Evolutionary conservation across 2,797 vertebrate species (phyloP).

Genomic region (Sebastes kiyomatsui): DNA sequence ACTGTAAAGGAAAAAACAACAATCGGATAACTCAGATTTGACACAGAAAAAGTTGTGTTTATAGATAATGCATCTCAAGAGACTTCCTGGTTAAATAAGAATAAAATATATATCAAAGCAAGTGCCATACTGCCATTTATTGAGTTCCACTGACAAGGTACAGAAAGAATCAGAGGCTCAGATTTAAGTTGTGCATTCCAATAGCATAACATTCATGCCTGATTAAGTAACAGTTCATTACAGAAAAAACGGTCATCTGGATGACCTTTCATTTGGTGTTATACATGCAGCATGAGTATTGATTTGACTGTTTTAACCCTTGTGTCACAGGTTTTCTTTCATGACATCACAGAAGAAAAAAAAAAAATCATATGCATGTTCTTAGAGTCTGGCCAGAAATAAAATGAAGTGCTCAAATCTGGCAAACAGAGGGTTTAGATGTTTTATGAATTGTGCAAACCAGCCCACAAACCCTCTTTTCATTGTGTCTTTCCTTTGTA

Average conservation of each 20-base stretch:
- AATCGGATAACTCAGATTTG: background rate
- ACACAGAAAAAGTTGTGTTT: background rate
- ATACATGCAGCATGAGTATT: conserved; percentile 10
- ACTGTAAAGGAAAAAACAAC: background rate
- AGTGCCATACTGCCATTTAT: conserved; percentile 51
- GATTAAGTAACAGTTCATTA: conserved; percentile 40
- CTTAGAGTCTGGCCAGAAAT: background rate
- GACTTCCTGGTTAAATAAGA: background rate
- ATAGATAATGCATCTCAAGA: background rate
- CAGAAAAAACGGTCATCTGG: conserved; percentile 11
- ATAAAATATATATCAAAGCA: background rate
- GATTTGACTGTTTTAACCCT: background rate
- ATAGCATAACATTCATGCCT: conserved; percentile 55
- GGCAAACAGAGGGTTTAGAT: background rate
- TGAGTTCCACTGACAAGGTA: conserved; percentile 49
- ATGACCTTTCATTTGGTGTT: conserved; percentile 8
- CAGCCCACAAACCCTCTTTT: background rate
- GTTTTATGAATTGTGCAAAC: background rate
- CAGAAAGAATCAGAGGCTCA: conserved; percentile 43
- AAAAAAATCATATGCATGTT: background rate
- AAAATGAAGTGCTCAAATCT: conserved; percentile 5
- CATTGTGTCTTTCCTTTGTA: background rate
- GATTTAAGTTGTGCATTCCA: conserved; percentile 48
- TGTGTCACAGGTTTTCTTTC: conserved; percentile 14
- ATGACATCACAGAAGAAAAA: conserved; percentile 15